Base-by-base conservation (phyloP, 2,797 vertebrate genomes). In the Coccyzus lansbergi region DNA sequence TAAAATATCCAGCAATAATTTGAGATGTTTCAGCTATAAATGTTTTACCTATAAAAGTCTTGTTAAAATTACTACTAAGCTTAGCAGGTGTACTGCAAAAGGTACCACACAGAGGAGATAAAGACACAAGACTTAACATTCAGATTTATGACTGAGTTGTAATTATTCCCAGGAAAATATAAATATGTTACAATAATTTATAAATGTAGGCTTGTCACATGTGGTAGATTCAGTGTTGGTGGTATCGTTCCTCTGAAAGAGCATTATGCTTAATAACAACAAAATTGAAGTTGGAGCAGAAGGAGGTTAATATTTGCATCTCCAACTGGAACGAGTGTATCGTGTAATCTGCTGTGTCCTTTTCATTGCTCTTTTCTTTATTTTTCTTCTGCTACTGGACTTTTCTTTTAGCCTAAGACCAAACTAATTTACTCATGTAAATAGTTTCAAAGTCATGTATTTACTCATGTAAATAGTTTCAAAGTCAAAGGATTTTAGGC, bases 221-320 rank as follows among this genome's bases (percentile, higher is more conserved):
- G 42, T 67, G 31, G 46, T 70, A 86, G 38, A 46, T 81, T 52
- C 44, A 55, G 14, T 56, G 36, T 72, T 81, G 76, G 69, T 71
- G 9, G 7, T 67, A 69, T 26, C 62, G 56, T 92, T 95, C 8
- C 0, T 92, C 59, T 83, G 79, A 86, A 95, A 72, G 72, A 11
- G 18, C 90, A 69, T 70, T 87, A 87, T 3, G 31, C 62, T 85
- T 93, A 90, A 81, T 62, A 89, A 85, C 58, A 85, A 83, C 3
- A 58, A 92, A 93, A 93, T 71, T 68, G 46, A 94, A 93, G 78
- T 49, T 79, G 65, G 21, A 90, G 36, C 16, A 62, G 53, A 71
- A 94, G 18, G 31, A 60, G 28, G 14, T 34, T 86, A 76, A 65
- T 80, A 69, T 78, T 93, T 89, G 58, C 17, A 38, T 86, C 26